Percentiles rank a stretch among this genome's conserved stretches.
phyloP scores from a whole-genome alignment of 1,140 invertebrate species.

The Pachypeltis micranthus region DNA sequence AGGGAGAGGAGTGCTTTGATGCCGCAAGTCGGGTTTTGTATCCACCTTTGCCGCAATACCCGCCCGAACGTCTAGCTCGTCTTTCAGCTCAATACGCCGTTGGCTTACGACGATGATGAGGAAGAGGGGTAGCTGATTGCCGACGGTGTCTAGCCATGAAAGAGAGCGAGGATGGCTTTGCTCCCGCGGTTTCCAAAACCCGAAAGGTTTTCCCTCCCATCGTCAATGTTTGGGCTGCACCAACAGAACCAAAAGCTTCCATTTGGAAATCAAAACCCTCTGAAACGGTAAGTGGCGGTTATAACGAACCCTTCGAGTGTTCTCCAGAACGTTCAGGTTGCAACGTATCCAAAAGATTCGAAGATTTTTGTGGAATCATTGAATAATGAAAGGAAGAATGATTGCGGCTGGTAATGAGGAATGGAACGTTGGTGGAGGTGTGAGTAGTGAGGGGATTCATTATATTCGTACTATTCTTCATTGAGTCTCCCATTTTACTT shows the following conservation, averaged over 20 bases:
- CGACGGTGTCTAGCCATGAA: neutral
- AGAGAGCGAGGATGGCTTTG: too few species aligned
- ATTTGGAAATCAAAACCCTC: constrained; percentile 8
- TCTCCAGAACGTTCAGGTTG: too few species aligned
- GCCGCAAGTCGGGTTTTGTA: neutral
- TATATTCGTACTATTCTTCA: too few species aligned
- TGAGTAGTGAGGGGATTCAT: too few species aligned
- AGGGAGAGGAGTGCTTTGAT: neutral
- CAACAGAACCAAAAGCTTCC: too few species aligned
- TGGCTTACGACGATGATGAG: too few species aligned
- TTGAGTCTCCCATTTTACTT: too few species aligned
- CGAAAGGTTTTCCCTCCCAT: neutral
- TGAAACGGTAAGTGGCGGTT: neutral
- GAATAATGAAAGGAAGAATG: too few species aligned
- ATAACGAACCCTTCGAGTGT: constrained; percentile 5
- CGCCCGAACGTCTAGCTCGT: neutral
- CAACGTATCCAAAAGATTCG: too few species aligned
- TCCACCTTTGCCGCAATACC: neutral
- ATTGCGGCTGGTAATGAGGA: too few species aligned
- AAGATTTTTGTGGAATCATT: too few species aligned
- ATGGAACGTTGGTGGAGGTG: too few species aligned
- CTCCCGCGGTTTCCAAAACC: neutral
- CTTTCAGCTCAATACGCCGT: neutral
- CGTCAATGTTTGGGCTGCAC: neutral
- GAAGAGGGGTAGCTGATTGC: neutral